Percentiles rank a stretch among this genome's conserved stretches.
Evolutionary conservation across 2,113 vertebrate species (phyloP).

Genomic region (Petrocephalus microphthalmus): DNA sequence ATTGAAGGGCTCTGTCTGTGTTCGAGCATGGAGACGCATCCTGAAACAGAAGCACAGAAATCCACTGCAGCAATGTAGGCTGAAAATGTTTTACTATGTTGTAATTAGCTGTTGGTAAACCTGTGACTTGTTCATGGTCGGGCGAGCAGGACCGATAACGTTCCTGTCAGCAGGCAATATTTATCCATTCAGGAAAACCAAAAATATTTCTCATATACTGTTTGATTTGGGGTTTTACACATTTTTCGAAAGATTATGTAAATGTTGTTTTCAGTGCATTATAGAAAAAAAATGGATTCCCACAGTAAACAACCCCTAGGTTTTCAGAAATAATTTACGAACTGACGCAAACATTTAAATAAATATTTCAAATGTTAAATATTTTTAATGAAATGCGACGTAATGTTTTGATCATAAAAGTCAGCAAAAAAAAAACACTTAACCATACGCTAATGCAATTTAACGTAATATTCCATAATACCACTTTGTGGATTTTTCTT

Average conservation of each 20-base stretch:
- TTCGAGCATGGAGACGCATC: slow-evolving; percentile 9
- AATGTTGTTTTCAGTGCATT: neutral
- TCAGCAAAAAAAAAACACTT: neutral
- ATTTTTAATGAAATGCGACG: neutral
- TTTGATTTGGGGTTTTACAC: slow-evolving; percentile 8
- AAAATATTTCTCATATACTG: neutral
- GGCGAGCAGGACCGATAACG: slow-evolving; percentile 24
- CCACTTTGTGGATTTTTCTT: neutral
- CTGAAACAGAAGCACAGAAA: neutral
- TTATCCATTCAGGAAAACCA: neutral
- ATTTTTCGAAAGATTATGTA: neutral
- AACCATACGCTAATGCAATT: neutral
- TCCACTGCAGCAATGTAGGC: slow-evolving; percentile 33
- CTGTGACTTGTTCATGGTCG: slow-evolving; percentile 44
- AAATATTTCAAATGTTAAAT: neutral
- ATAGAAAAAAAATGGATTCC: neutral
- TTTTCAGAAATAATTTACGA: neutral
- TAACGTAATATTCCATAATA: neutral
- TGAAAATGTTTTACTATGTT: slow-evolving; percentile 55
- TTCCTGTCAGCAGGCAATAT: neutral
- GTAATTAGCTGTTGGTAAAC: slow-evolving; percentile 56
- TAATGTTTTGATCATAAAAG: neutral
- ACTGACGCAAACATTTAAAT: neutral
- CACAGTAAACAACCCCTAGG: neutral
- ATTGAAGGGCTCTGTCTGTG: slow-evolving; percentile 59